Evolutionary conservation across 2,888 invertebrate genomes (phyloP), one percentile per base, ranked within the genome.

Genomic region (Leptopilina myrica): DNA sequence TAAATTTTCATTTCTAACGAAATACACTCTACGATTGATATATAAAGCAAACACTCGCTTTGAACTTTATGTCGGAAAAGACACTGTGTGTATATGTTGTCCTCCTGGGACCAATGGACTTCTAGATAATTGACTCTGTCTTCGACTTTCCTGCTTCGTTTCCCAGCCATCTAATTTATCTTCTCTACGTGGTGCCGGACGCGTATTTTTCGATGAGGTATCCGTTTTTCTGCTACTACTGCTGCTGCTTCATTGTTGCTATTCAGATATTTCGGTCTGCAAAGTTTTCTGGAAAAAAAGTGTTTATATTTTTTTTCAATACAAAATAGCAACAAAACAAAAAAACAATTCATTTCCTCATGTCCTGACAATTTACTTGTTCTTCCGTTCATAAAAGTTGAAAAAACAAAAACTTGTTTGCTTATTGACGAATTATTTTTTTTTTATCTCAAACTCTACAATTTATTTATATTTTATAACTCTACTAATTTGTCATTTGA

Each of bases 111-210:
- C 83, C 84, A 80, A 83, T 84, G 85, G 81, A 81, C 79, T 87
- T 80, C 81, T 86, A 87, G 87, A 88, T 88, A 88, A 88, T 88
- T 88, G 88, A 87, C 88, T 88, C 86, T 87, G 87, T 88, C 88
- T 87, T 88, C 85, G 83, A 84, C 80, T 84, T 33, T 78, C 80
- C 79, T 78, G 80, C 79, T 85, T 87, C 83, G 80, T 86, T 88
- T 84, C 79, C 84, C 76, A 82, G 81, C 66, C 79, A 83, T 80
- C 84, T 87, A 87, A 86, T 88, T 88, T 87, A 86, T 88, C 82
- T 87, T 81, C 78, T 80, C 81, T 84, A 86, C 86, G 86, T 85
- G 85, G 82, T 49, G 75, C 76, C 49, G 49, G 8, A 43, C 49
- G 79, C 83, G 81, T 86, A 83, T 84, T 86, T 83, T 85, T 86